phyloP scores from a whole-genome alignment of 2,113 vertebrate genomes.

The Actinemys pallida region DNA sequence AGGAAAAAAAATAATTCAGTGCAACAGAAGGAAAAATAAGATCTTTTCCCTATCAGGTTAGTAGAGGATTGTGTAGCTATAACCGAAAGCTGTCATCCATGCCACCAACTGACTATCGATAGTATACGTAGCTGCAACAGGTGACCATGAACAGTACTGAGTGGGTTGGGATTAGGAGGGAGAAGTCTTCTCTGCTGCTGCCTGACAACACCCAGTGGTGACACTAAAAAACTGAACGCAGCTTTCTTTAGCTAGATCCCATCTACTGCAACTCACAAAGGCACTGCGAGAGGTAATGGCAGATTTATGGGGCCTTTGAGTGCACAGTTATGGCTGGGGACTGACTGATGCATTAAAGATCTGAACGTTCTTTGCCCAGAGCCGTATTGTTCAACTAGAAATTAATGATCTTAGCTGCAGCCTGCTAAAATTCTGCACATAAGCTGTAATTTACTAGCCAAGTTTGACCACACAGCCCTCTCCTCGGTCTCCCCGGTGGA shows the following conservation, averaged over 20 bases:
- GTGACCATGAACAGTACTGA: rapidly evolving
- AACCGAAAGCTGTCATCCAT: not conserved
- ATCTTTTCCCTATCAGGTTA: rapidly evolving
- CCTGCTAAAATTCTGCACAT: not conserved
- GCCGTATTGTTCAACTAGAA: not conserved
- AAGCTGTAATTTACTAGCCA: not conserved
- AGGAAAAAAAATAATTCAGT: not conserved
- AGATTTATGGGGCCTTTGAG: not conserved
- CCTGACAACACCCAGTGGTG: not conserved
- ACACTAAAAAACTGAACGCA: not conserved
- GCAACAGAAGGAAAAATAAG: not conserved
- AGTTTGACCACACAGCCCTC: not conserved
- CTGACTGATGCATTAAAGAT: rapidly evolving
- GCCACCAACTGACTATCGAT: not conserved
- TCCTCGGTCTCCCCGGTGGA: not conserved
- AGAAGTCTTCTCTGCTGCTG: not conserved
- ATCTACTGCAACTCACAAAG: rapidly evolving
- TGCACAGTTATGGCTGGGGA: not conserved
- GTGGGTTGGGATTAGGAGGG: not conserved
- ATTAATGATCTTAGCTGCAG: not conserved
- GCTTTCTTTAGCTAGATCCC: not conserved
- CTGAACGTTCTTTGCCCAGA: not conserved
- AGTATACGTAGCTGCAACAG: rapidly evolving
- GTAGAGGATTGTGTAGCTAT: not conserved
- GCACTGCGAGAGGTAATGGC: not conserved